These are phyloP conservation scores for Scophthalmus maximus DNA, from an alignment of 2,113 vertebrate species.

Conservation along the genomic window DNA sequence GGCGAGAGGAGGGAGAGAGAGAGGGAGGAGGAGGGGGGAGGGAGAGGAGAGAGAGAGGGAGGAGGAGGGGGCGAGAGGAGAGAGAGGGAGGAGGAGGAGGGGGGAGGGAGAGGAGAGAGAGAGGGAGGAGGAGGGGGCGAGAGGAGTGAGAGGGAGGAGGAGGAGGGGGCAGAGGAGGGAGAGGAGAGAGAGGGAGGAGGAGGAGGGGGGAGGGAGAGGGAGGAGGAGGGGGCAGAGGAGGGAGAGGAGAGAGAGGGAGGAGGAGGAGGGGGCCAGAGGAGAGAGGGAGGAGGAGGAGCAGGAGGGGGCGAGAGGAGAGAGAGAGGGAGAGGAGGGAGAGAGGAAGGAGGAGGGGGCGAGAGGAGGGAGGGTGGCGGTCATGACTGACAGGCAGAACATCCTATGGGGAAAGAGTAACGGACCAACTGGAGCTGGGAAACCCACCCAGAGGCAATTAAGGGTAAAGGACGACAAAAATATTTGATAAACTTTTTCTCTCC, in stretches of 20 bases:
- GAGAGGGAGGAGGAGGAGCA: conserved; percentile 46
- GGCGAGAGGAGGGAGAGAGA: conserved; percentile 50
- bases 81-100: too few species aligned
- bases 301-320: conserved; percentile 38
- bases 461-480: conserved; percentile 83
- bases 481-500: conserved; percentile 75
- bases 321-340: conserved; percentile 20
- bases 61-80: conserved; percentile 36
- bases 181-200: background rate
- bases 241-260: conserved; percentile 1
- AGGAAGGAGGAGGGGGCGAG: conserved; percentile 23
- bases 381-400: conserved; percentile 76
- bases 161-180: too few species aligned
- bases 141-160: conserved; percentile 50
- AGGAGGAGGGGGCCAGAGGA: conserved; percentile 33
- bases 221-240: conserved; percentile 52
- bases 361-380: conserved; percentile 53
- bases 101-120: conserved; percentile 21
- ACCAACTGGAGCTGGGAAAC: conserved; percentile 74
- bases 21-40: too few species aligned
- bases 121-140: conserved; percentile 16
- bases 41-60: conserved; percentile 1
- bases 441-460: conserved; percentile 87
- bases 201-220: conserved; percentile 45
- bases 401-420: conserved; percentile 76